Evolutionary conservation across 2,888 invertebrate genomes (phyloP), one percentile per base, ranked within the genome.

Genomic region (Brenthis daphne): DNA sequence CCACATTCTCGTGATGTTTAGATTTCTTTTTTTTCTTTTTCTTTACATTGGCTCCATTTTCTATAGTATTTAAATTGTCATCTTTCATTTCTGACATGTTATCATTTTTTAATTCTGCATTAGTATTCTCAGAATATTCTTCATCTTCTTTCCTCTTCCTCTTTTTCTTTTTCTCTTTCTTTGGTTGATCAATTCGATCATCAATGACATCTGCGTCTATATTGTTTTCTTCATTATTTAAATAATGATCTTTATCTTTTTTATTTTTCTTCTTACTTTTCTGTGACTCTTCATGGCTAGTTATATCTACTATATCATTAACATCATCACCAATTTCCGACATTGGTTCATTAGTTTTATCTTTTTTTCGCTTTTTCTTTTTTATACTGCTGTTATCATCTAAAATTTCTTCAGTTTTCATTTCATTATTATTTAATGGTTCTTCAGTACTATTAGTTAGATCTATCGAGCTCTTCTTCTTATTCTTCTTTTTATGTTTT

Each of bases 1-100:
- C 51, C 29, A 54, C 14, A 51, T 64, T 37, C 11, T 67, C 68
- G 5, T 14, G 54, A 64, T 72, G 57, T 20, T 75, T 75, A 48
- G 71, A 74, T 64, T 73, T 75, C 33, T 73, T 74, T 50, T 69
- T 72, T 6, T 71, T 73, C 69, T 69, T 70, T 5, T 56, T 61
- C 14, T 63, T 12, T 53, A 33, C n/a, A 13, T 16, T 53, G 11
- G 4, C 16, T 2, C 8, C n/a, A 16, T 53, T 53, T 16, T 53
- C 16, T 16, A 16, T n/a, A 53, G 3, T 53, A 8, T 53, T 16
- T 14, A n/a, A 29, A 11, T 48, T n/a, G 14, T 47, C 47, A 14
- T 48, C 20, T 24, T 14, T n/a, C 43, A 16, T 6, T 58, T 58
- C 47, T 48, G 47, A 14, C 3, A 24, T 24, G 14, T n/a, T 4